phyloP scores from a whole-genome alignment of 2,113 vertebrate species.

The Lophius piscatorius region DNA sequence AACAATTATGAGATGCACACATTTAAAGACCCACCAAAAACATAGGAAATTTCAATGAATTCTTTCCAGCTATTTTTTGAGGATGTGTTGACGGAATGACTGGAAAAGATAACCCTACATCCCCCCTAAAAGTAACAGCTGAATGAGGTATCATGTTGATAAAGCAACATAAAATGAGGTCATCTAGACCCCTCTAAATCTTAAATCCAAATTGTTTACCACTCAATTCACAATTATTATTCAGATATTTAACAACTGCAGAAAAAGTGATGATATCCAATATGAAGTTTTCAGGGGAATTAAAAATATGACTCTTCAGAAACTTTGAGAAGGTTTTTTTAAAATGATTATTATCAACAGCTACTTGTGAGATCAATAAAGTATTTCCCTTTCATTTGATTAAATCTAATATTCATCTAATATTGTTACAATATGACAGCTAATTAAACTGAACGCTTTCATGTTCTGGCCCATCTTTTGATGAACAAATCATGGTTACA shows the following conservation, averaged over 20 bases:
- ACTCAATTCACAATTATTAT: neutral
- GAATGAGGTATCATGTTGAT: no score
- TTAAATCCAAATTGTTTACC: neutral
- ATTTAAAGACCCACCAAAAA: no score
- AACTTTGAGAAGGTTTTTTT: neutral
- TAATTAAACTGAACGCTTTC: no score
- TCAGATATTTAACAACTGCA: neutral
- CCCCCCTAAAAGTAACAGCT: no score
- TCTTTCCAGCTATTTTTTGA: no score
- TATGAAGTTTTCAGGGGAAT: neutral
- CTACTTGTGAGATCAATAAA: neutral
- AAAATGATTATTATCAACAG: neutral
- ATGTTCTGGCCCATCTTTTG: no score
- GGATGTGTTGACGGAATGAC: no score
- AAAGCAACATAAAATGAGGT: no score
- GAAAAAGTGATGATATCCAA: neutral
- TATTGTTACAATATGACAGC: neutral
- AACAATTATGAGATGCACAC: no score
- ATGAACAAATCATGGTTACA: no score
- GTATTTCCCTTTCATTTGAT: neutral
- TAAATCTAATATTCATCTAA: neutral
- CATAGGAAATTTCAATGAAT: no score
- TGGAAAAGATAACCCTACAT: no score
- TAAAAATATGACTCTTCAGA: neutral
- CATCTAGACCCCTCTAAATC: neutral